Evolutionary conservation across 64 coral and sea anemone genomes (phyloP), one percentile per base, ranked within the genome.

Genomic region (Porites australiensis): DNA sequence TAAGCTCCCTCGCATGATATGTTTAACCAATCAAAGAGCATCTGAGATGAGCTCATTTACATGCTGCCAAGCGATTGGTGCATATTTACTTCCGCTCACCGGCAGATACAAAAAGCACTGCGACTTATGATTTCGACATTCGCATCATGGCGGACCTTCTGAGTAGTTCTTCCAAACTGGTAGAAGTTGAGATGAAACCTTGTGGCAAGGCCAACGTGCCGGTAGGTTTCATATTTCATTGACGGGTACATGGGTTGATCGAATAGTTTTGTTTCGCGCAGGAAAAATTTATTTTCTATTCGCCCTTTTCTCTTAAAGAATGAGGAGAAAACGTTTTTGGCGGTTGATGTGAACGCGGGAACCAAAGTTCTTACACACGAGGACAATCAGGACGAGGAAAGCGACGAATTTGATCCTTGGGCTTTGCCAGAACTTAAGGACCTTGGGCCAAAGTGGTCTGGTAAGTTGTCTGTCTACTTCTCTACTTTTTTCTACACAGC

Each of bases 381-480:
- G n/a, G n/a, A n/a, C n/a, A n/a, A n/a, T n/a, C n/a, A n/a, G 5
- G 78, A 73, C 16, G 59, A 70, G 5, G 27, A 6, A 0, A 67
- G 48, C 21, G 95, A 94, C 52, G 88, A 87, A 44, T 97, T 94
- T 61, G 95, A 97, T 68, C 95, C 95, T 6, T 97, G 95, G 95
- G 95, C 95, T 78, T 88, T 97, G 70, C 95, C 95, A 13, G 92
- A 89, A 75, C 75, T 97, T 63, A 59, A 97, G 59, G 79, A 80
- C 22, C 15, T 45, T 80, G 95, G 95, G 21, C 95, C 88, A 13
- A 91, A 91, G 76, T 97, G 95, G 95, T 75, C 89, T 54, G 92
- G 95, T 97, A 88, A 94, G 75, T 27, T 43, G 10, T 44, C 15
- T 12, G 4, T 58, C 52, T 13, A 4, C 27, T 62, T 52, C 86